phyloP scores from a whole-genome alignment of 2,888 invertebrate species.

The Xylota sylvarum region DNA sequence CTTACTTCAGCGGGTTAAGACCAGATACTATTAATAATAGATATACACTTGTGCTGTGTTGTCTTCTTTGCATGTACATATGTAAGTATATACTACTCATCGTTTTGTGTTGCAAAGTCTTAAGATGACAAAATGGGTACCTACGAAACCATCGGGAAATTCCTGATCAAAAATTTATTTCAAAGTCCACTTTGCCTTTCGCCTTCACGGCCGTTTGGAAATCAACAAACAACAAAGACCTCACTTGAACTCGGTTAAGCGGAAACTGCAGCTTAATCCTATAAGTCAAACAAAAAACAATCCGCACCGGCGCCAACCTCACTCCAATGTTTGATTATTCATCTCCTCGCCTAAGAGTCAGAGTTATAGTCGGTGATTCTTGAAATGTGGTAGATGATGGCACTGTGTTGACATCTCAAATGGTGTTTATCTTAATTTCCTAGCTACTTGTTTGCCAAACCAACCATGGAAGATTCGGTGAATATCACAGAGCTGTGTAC shows the following conservation, averaged over 20 bases:
- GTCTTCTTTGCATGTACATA: too few species aligned
- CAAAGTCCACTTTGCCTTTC: not conserved
- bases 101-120: not conserved
- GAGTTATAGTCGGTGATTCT: constrained; percentile 17
- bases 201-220: constrained; percentile 2
- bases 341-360: constrained; percentile 23
- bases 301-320: constrained; percentile 62
- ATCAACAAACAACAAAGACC: constrained; percentile 11
- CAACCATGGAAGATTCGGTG: constrained; percentile 71
- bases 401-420: constrained; percentile 75
- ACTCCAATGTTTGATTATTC: constrained; percentile 51
- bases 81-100: not conserved
- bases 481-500: constrained; percentile 63
- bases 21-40: too few species aligned
- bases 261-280: constrained; percentile 70
- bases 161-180: not conserved
- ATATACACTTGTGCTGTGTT: too few species aligned
- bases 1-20: too few species aligned
- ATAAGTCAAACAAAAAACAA: constrained; percentile 69
- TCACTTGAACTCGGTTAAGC: constrained; percentile 51
- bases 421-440: constrained; percentile 76
- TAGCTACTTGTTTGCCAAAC: constrained; percentile 72
- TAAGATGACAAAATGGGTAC: not conserved
- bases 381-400: constrained; percentile 44
- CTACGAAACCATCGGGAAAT: not conserved